Conservation (phyloP, 2,888 invertebrate genomes). For the Tetragonula carbonaria region DNA sequence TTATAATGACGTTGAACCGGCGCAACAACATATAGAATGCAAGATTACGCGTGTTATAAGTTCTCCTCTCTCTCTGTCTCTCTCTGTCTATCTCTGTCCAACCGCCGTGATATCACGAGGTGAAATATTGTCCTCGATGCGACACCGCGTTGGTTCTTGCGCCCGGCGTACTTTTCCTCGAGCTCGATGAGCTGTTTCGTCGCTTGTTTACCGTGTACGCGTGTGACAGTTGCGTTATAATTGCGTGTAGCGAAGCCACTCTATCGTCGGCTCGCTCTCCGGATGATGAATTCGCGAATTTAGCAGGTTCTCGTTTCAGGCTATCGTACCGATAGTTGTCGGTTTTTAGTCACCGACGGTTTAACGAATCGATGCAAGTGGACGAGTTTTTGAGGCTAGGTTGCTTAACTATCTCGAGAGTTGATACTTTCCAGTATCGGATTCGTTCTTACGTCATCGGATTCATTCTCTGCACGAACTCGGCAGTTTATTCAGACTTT, state of each 20-base stretch:
- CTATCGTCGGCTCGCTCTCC: neutral
- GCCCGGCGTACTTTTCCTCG: neutral
- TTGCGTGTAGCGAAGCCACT: neutral
- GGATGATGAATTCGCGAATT: constrained; percentile 2
- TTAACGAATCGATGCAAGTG: neutral
- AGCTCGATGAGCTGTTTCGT: constrained; percentile 23
- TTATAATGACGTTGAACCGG: constrained; percentile 70
- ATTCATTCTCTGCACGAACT: neutral
- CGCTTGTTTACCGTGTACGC: neutral
- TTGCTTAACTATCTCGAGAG: no score
- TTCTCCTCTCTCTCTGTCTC: neutral
- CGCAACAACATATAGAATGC: constrained; percentile 40
- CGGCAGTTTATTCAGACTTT: no score
- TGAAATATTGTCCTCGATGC: constrained; percentile 40
- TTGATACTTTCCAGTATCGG: neutral
- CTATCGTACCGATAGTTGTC: neutral
- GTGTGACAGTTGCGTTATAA: constrained; percentile 3
- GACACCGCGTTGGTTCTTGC: neutral
- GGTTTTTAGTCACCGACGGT: neutral
- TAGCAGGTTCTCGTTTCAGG: neutral
- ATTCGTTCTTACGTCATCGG: neutral
- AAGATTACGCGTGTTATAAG: constrained; percentile 56
- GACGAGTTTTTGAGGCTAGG: neutral
- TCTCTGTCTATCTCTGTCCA: no score
- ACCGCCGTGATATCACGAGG: constrained; percentile 1